phyloP scores from a whole-genome alignment of 2,888 invertebrate genomes.

The Zele albiditarsus region DNA sequence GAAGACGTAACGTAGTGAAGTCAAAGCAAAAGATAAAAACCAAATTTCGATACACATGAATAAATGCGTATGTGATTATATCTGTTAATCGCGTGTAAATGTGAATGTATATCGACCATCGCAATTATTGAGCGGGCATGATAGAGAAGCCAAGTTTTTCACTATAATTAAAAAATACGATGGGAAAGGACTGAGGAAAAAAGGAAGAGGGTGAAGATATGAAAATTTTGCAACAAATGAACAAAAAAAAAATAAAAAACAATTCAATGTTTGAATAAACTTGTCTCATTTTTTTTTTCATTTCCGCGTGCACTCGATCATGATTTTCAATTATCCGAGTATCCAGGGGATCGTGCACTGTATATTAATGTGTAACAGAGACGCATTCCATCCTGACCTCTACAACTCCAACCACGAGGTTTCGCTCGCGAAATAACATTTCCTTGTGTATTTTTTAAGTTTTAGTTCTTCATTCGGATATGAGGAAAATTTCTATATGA shows the following conservation, averaged over 20 bases:
- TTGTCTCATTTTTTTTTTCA: conserved; percentile 19
- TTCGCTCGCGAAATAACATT: background rate
- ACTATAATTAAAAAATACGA: conserved; percentile 15
- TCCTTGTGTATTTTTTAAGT: background rate
- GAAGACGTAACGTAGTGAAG: background rate
- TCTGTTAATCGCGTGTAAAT: background rate
- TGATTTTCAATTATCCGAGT: background rate
- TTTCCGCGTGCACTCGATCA: background rate
- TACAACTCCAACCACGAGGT: background rate
- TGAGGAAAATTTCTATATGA: background rate
- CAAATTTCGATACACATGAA: background rate
- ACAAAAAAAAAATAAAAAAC: conserved; percentile 42
- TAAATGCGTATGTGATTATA: background rate
- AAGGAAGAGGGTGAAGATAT: conserved; percentile 36
- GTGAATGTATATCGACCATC: conserved; percentile 17
- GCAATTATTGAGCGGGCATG: conserved; percentile 43
- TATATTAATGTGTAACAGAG: background rate
- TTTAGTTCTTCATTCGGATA: background rate
- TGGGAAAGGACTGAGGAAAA: conserved; percentile 38
- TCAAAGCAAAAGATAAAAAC: background rate
- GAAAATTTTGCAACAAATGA: conserved; percentile 40
- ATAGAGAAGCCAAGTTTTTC: conserved; percentile 52
- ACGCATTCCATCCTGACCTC: background rate
- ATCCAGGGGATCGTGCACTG: background rate
- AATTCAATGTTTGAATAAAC: conserved; percentile 46